Conservation (phyloP, 2,888 invertebrate species). For the Melanchra persicariae region DNA sequence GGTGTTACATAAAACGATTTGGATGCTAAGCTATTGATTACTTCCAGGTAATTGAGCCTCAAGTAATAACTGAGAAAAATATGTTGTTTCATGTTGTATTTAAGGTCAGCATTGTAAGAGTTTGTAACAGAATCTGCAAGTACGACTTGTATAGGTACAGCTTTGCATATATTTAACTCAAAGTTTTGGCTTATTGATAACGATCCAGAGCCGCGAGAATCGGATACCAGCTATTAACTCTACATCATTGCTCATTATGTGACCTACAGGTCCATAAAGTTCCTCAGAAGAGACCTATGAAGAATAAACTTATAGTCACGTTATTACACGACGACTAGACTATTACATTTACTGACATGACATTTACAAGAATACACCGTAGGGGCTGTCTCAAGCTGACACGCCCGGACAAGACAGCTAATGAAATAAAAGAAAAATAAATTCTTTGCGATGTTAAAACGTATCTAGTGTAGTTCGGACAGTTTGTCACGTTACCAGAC, state of each 20-base stretch:
- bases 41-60: slow-evolving; percentile 26
- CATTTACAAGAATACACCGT: slow-evolving; percentile 53
- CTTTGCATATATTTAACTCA: slow-evolving; percentile 15
- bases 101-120: slow-evolving; percentile 3
- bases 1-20: slow-evolving; percentile 42
- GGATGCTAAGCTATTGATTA: slow-evolving; percentile 32
- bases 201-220: slow-evolving; percentile 3
- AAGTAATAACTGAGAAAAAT: slow-evolving; percentile 22
- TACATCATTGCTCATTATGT: slow-evolving; percentile 14
- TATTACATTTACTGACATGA: slow-evolving; percentile 48
- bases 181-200: slow-evolving; percentile 14
- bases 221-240: slow-evolving; percentile 23
- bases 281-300: slow-evolving; percentile 30
- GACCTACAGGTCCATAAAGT: slow-evolving; percentile 4
- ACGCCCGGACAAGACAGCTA: slow-evolving; percentile 39
- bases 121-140: slow-evolving; percentile 7
- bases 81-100: slow-evolving; percentile 7
- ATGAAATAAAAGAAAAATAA: slow-evolving; percentile 52
- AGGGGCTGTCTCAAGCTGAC: slow-evolving; percentile 35
- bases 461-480: slow-evolving; percentile 24
- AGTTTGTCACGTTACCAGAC: slow-evolving; percentile 46
- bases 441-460: slow-evolving; percentile 43
- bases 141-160: not conserved
- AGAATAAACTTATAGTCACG: slow-evolving; percentile 35
- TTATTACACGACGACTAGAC: slow-evolving; percentile 22